Percentiles rank a stretch among this genome's conserved stretches.
Evolutionary conservation across 2,888 invertebrate genomes (phyloP).

Genomic region (Eucriotettix oculatus): DNA sequence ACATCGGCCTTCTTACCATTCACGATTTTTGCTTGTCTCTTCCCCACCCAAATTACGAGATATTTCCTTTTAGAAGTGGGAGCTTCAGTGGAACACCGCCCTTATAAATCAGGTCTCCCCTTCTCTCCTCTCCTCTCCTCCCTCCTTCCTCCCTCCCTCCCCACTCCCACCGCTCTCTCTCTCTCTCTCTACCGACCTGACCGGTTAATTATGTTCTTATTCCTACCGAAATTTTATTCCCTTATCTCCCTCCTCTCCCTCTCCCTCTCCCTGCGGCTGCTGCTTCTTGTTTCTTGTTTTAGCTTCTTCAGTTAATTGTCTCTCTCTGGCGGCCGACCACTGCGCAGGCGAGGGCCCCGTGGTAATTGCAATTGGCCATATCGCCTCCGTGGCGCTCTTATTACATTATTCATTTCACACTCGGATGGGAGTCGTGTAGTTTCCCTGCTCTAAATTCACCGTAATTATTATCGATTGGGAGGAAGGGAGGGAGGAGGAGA

Average conservation of each 20-base stretch:
- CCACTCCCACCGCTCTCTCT: not conserved
- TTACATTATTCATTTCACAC: not conserved
- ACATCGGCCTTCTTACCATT: not conserved
- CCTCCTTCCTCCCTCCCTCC: not conserved
- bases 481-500: no score
- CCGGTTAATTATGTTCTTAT: conserved; percentile 2
- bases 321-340: not conserved
- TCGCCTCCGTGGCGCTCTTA: not conserved
- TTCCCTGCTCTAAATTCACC: no score
- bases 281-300: not conserved
- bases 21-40: not conserved
- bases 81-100: not conserved
- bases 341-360: not conserved
- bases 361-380: not conserved
- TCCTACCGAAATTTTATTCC: conserved; percentile 2
- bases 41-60: not conserved
- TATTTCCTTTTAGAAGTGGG: not conserved
- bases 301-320: not conserved
- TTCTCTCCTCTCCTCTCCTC: not conserved
- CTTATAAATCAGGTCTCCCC: conserved; percentile 1
- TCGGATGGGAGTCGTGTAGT: not conserved
- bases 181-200: not conserved
- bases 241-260: not conserved
- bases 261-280: not conserved
- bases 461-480: no score